These are phyloP conservation scores for Manis javanica DNA, from an alignment of 2,797 vertebrate species.

Conservation along the genomic window DNA sequence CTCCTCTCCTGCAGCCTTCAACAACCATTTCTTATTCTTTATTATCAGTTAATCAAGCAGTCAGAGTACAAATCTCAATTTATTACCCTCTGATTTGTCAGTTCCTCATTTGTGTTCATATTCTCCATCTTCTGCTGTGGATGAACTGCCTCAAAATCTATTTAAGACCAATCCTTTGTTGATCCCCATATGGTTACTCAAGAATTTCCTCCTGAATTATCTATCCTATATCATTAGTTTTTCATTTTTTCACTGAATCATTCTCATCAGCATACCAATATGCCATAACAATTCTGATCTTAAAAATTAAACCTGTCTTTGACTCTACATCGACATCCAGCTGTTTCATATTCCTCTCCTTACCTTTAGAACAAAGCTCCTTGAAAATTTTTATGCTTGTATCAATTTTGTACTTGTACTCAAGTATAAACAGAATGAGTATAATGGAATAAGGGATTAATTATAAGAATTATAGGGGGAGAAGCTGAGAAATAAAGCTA, in stretches of 20 bases:
- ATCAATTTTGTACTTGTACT: not conserved
- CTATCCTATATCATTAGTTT: not conserved
- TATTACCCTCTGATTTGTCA: not conserved
- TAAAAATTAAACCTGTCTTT: not conserved
- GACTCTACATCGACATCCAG: not conserved
- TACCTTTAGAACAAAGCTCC: not conserved
- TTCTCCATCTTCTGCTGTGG: not conserved
- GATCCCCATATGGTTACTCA: not conserved
- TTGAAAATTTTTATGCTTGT: not conserved
- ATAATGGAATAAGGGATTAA: not conserved
- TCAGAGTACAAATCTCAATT: not conserved
- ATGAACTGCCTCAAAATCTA: not conserved
- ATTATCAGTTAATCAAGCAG: not conserved
- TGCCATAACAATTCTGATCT: not conserved
- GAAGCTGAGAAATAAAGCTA: not conserved
- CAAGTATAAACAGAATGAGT: not conserved
- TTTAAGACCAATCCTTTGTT: not conserved
- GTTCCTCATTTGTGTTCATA: not conserved
- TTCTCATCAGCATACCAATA: not conserved
- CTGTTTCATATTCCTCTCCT: not conserved
- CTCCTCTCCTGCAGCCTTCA: not conserved
- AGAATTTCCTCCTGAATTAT: not conserved
- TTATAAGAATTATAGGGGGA: not conserved
- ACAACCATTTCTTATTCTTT: not conserved
- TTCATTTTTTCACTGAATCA: not conserved